Conservation (phyloP, 2,888 invertebrate genomes). For the Apamea anceps region DNA sequence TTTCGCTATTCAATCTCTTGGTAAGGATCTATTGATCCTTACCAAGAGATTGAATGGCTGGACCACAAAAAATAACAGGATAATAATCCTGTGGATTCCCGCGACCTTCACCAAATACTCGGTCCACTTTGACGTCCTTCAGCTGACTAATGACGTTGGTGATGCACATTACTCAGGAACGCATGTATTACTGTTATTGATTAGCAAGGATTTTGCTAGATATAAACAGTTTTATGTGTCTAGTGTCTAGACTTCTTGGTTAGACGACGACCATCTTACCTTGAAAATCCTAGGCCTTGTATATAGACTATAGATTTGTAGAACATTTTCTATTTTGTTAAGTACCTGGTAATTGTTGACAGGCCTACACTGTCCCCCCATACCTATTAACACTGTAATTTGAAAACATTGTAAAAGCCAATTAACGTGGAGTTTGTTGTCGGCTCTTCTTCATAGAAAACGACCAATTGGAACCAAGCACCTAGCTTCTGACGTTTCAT, state of each 20-base stretch:
- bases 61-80: too few species aligned
- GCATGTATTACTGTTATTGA: neutral
- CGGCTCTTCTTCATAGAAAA: neutral
- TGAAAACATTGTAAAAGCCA: neutral
- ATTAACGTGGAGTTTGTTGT: too few species aligned
- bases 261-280: neutral
- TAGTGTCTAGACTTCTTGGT: constrained; percentile 9
- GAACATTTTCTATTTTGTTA: neutral
- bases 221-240: constrained; percentile 19
- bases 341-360: neutral
- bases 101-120: too few species aligned
- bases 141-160: too few species aligned
- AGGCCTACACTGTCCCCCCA: neutral
- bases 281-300: neutral
- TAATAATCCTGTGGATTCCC: neutral
- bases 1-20: neutral
- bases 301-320: neutral
- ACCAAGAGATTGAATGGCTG: too few species aligned
- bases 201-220: neutral
- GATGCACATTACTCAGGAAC: neutral
- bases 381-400: neutral
- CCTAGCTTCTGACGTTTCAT: neutral
- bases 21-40: neutral
- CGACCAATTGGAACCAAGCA: neutral
- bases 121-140: too few species aligned